Evolutionary conservation across 2,888 invertebrate genomes (phyloP).

Genomic region (Tholera decimalis): DNA sequence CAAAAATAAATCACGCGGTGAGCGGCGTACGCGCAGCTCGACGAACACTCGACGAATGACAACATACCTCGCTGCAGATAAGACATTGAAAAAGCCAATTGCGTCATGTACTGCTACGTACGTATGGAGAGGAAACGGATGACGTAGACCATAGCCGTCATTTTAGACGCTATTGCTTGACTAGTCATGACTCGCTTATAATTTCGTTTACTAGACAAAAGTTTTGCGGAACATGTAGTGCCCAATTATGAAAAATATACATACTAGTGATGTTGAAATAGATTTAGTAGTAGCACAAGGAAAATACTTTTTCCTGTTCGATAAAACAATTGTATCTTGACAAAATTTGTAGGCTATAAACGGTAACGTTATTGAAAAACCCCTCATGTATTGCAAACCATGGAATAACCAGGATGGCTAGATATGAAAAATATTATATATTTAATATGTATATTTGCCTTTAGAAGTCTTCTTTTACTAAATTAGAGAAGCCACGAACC

Average conservation of each 20-base stretch:
- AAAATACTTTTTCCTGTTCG: conserved; percentile 55
- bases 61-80: conserved; percentile 89
- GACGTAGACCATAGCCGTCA: conserved; percentile 87
- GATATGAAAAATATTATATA: conserved; percentile 5
- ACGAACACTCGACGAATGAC: conserved; percentile 88
- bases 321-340: conserved; percentile 50
- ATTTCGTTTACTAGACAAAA: conserved; percentile 80
- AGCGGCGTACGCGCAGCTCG: conserved; percentile 87
- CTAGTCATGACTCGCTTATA: conserved; percentile 79
- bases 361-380: conserved; percentile 52
- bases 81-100: conserved; percentile 91
- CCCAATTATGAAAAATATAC: conserved; percentile 49
- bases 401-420: conserved; percentile 49
- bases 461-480: conserved; percentile 46
- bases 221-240: conserved; percentile 56
- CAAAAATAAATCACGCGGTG: conserved; percentile 80
- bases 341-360: conserved; percentile 45
- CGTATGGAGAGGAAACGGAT: conserved; percentile 88
- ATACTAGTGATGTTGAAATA: conserved; percentile 23
- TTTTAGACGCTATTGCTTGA: conserved; percentile 81
- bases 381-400: conserved; percentile 48
- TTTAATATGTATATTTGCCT: conserved; percentile 26
- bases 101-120: conserved; percentile 91
- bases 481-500: conserved; percentile 55
- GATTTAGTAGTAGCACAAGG: conserved; percentile 38